Conservation (phyloP, 2,888 invertebrate genomes). For the Pseudococcus viburni region DNA sequence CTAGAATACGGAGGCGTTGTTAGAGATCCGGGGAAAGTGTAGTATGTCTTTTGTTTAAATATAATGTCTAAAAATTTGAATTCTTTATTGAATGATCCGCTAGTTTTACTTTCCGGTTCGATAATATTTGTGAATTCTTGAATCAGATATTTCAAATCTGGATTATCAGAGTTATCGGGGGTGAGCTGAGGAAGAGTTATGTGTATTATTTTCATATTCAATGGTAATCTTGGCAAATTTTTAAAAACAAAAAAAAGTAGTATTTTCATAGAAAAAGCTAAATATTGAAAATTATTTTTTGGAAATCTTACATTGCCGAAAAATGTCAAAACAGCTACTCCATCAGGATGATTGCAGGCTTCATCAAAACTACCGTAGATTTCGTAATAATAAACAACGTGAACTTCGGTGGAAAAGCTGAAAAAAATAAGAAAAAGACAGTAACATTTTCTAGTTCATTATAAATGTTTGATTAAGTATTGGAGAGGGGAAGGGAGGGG, state of each 20-base stretch:
- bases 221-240: too few relatives aligned
- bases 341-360: slow-evolving; percentile 80
- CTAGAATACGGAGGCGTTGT: slow-evolving; percentile 67
- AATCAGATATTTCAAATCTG: slow-evolving; percentile 60
- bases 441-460: background rate
- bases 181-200: background rate
- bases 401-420: slow-evolving; percentile 84
- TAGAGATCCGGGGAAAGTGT: slow-evolving; percentile 68
- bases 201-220: background rate
- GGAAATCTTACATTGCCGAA: slow-evolving; percentile 71
- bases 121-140: slow-evolving; percentile 56
- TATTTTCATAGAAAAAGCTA: background rate
- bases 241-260: background rate
- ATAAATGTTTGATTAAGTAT: background rate
- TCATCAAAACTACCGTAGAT: slow-evolving; percentile 78
- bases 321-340: slow-evolving; percentile 81
- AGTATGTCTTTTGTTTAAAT: slow-evolving; percentile 66
- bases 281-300: background rate
- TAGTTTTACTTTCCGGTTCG: slow-evolving; percentile 38
- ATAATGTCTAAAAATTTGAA: slow-evolving; percentile 64
- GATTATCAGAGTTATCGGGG: slow-evolving; percentile 61
- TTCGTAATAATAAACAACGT: slow-evolving; percentile 84
- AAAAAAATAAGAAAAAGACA: slow-evolving; percentile 59
- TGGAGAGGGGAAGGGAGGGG: too few relatives aligned
- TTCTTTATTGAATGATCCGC: slow-evolving; percentile 65